phyloP scores from a whole-genome alignment of 2,797 vertebrate species.

The Microcaecilia unicolor region DNA sequence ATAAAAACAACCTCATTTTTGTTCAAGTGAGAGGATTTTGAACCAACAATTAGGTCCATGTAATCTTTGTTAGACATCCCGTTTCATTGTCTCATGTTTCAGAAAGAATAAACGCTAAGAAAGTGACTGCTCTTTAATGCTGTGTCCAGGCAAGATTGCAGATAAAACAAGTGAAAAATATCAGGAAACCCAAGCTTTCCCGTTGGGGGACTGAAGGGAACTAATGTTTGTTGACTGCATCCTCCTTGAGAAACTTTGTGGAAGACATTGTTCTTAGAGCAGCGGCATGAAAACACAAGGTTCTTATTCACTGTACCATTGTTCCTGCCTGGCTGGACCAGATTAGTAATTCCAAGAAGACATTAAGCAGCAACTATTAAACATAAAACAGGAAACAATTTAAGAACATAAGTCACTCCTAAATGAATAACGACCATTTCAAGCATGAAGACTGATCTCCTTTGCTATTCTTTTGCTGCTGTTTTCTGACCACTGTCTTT shows the following conservation, averaged over 20 bases:
- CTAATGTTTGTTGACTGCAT: conserved; percentile 11
- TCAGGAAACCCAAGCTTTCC: conserved; percentile 22
- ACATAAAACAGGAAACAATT: conserved; percentile 28
- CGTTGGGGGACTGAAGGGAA: conserved; percentile 10
- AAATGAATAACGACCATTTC: conserved; percentile 1
- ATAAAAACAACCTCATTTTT: conserved; percentile 4
- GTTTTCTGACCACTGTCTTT: no score
- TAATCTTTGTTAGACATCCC: conserved; percentile 13
- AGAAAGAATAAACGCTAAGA: conserved; percentile 16
- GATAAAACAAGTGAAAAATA: conserved; percentile 35
- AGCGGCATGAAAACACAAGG: no score
- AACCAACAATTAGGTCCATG: conserved; percentile 13
- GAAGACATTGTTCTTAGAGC: conserved; percentile 11
- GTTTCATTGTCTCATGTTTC: conserved; percentile 2
- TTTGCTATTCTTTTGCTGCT: neutral
- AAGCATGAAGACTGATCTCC: neutral
- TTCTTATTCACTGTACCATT: conserved; percentile 1
- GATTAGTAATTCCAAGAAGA: conserved; percentile 5
- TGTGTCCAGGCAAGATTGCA: conserved; percentile 17
- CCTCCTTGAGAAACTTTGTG: neutral
- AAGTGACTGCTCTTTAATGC: conserved; percentile 24
- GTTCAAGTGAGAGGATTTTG: no score
- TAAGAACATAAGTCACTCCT: conserved; percentile 12
- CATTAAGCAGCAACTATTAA: conserved; percentile 28
- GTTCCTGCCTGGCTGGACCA: conserved; percentile 4